A percentile compares a stretch with the other conserved stretches of the same genome.
phyloP scores from a whole-genome alignment of 2,113 vertebrate genomes.

The Herpailurus yagouaroundi region DNA sequence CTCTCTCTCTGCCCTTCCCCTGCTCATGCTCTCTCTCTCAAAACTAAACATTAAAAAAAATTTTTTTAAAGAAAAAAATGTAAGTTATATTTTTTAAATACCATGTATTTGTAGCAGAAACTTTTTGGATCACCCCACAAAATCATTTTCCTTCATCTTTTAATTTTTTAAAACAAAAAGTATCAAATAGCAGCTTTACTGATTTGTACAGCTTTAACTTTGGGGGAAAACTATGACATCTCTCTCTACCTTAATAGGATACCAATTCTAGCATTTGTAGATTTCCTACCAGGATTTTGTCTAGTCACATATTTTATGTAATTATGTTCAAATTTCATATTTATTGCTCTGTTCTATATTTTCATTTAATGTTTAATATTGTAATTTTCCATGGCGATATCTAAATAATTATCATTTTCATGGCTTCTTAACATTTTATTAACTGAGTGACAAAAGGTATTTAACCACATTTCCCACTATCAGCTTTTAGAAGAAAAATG shows the following conservation, averaged over 20 bases:
- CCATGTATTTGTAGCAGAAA: neutral
- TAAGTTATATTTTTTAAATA: neutral
- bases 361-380: constrained; percentile 1
- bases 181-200: neutral
- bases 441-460: neutral
- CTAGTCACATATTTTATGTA: neutral
- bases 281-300: neutral
- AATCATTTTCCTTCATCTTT: neutral
- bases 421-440: constrained; percentile 3
- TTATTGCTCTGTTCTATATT: neutral
- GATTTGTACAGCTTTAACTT: neutral
- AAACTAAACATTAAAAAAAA: too few relatives aligned
- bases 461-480: neutral
- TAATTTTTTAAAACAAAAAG: neutral
- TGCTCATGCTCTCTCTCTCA: too few relatives aligned
- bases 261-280: neutral
- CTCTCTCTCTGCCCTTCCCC: too few relatives aligned
- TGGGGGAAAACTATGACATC: neutral
- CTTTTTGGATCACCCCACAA: neutral
- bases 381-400: neutral
- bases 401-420: constrained; percentile 30
- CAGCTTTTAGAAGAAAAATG: neutral
- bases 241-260: neutral
- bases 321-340: neutral
- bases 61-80: too few relatives aligned